Base-by-base conservation (phyloP, 2,797 vertebrate genomes). In the Oreochromis mossambicus region DNA sequence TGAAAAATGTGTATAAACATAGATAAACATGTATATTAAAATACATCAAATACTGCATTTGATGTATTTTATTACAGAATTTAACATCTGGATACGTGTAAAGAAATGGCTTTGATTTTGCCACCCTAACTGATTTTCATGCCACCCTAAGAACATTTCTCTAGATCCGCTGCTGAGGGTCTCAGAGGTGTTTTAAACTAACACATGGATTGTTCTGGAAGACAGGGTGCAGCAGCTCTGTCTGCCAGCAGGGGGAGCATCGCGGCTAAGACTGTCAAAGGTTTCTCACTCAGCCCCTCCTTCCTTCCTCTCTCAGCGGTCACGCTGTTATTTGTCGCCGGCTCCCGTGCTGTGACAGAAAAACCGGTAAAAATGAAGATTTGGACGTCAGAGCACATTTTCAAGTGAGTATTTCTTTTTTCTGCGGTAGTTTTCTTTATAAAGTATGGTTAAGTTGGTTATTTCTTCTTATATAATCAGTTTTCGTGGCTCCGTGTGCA, bases 351-450 rank as follows among this genome's bases (percentile, higher is more conserved):
- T 15, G 90, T 87, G 89, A 89, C 90, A 58, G 11, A 81, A 83
- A 86, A n/a, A 77, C 84, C 55, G 1, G 24, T 15, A 92, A 90
- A 91, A 86, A 99, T 99, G 98, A 99, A 97, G 97, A 98, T 99
- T 95, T 99, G 98, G 98, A 96, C 97, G 78, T 99, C 98, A 11
- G 98, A 98, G 90, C 98, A 99, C 86, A 95, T 98, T 89, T 99
- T 99, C 82, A 97, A 99, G 98, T 99, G 61, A 96, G 98, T 95
- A 8, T 0, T 19, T 68, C 15, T 7, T 46, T 2, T 92, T 3
- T 12, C 7, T 9, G 2, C 1, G 1, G 1, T 7, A 6, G 13
- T 50, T 4, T 38, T 26, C 26, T 6, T 70, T 10, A 8, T 5
- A 4, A 2, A 1, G 2, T 3, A 1, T 3, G 3, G 8, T 1